phyloP scores from a whole-genome alignment of 1,140 invertebrate genomes.

The Halesus radiatus region DNA sequence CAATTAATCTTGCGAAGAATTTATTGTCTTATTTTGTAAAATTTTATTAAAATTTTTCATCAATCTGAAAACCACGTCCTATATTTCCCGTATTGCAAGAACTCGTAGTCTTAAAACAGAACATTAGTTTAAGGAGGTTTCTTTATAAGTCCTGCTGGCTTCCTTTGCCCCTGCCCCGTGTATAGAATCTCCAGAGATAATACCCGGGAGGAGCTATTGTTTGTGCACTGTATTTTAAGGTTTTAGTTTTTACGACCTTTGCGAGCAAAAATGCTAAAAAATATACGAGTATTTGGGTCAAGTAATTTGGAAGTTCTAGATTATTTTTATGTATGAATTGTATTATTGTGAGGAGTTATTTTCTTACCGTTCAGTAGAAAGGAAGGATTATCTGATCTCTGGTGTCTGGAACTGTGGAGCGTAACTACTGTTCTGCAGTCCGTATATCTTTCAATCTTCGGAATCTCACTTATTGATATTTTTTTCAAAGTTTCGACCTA shows the following conservation, averaged over 20 bases:
- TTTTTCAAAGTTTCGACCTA: no score
- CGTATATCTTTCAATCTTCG: no score
- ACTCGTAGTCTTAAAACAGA: constrained; percentile 38
- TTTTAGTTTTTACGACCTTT: background rate
- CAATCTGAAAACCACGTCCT: background rate
- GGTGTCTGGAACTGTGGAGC: no score
- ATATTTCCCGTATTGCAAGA: constrained; percentile 9
- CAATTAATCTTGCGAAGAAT: no score
- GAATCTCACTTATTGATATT: no score
- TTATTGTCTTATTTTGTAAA: no score
- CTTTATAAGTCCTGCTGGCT: constrained; percentile 39
- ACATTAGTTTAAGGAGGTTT: constrained; percentile 55
- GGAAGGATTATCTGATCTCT: no score
- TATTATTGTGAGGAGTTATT: no score
- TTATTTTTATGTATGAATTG: background rate
- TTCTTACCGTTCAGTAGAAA: no score
- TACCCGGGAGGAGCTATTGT: background rate
- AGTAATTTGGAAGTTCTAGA: background rate
- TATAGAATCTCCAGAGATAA: background rate
- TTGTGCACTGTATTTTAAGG: background rate
- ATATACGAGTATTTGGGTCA: background rate
- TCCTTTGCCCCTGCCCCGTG: background rate
- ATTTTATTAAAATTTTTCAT: no score
- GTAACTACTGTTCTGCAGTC: no score
- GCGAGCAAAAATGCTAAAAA: background rate